Evolutionary conservation across 2,797 vertebrate species (phyloP), one percentile per base, ranked within the genome.

Genomic region (Manis javanica): DNA sequence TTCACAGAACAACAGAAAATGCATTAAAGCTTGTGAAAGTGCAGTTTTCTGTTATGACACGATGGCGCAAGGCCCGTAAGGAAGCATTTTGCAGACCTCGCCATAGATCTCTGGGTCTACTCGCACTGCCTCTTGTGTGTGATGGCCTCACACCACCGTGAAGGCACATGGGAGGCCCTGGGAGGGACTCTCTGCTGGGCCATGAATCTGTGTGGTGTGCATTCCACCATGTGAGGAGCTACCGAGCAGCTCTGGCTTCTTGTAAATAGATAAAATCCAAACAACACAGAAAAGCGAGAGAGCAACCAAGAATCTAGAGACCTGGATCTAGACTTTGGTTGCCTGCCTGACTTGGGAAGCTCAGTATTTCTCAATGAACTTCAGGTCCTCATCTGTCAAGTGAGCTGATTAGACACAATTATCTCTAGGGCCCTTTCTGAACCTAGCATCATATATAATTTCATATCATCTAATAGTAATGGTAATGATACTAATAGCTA

Each of bases 1-100:
- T 77, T 85, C 51, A 90, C 15, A 57, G 64, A 51, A 96, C 31
- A 90, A 74, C 72, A 78, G 55, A 78, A 95, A 94, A 77, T 90
- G n/a, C 12, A 23, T n/a, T 64, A n/a, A 71, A 84, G 37, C 37
- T 72, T 71, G 21, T 75, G 71, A 49, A 90, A 75, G n/a, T n/a
- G 1, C 11, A 29, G 11, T 79, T 72, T 85, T 61, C 53, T 96
- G 39, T 83, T 91, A 51, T 68, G 59, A 93, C 1, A 5, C 91
- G 74, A 81, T 24, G 16, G 37, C 46, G 79, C 1, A 10, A 57
- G 21, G 18, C 15, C n/a, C 24, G 7, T 7, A 19, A 61, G 63
- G 15, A 83, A 42, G 19, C 11, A 68, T 6, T 57, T 87, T 61
- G 18, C 14, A 55, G 46, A 78, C n/a, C 26, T 63, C 63, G 31